phyloP scores from a whole-genome alignment of 2,888 invertebrate genomes.

The Doris montereyensis region DNA sequence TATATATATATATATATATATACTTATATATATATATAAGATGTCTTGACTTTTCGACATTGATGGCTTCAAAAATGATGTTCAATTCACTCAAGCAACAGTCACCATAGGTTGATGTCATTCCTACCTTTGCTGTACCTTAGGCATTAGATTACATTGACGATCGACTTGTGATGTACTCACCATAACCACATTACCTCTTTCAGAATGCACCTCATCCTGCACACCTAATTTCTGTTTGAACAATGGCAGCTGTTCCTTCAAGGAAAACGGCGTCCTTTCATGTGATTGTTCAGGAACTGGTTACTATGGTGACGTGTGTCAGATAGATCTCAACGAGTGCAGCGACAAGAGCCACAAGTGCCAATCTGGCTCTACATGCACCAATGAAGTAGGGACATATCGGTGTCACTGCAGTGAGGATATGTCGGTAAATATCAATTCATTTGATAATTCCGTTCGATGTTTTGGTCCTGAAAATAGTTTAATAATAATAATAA shows the following conservation, averaged over 20 bases:
- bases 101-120: too few species aligned
- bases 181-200: too few species aligned
- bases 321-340: conserved; percentile 53
- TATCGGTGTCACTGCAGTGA: conserved; percentile 53
- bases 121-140: neutral
- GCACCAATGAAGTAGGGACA: conserved; percentile 49
- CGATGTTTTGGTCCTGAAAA: too few species aligned
- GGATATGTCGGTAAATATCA: conserved; percentile 14
- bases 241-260: conserved; percentile 56
- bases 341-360: conserved; percentile 46
- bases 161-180: too few species aligned
- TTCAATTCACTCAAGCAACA: too few species aligned
- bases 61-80: too few species aligned
- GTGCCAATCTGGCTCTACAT: conserved; percentile 49
- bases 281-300: conserved; percentile 53
- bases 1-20: too few species aligned
- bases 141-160: too few species aligned
- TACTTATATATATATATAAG: too few species aligned
- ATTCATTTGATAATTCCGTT: too few species aligned
- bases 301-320: conserved; percentile 49
- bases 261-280: conserved; percentile 42
- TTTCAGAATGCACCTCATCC: neutral
- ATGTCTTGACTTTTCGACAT: too few species aligned
- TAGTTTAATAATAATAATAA: too few species aligned
- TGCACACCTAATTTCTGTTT: conserved; percentile 51